Evolutionary conservation across 2,113 vertebrate genomes (phyloP).

Genomic region (Psephotus haematonotus): DNA sequence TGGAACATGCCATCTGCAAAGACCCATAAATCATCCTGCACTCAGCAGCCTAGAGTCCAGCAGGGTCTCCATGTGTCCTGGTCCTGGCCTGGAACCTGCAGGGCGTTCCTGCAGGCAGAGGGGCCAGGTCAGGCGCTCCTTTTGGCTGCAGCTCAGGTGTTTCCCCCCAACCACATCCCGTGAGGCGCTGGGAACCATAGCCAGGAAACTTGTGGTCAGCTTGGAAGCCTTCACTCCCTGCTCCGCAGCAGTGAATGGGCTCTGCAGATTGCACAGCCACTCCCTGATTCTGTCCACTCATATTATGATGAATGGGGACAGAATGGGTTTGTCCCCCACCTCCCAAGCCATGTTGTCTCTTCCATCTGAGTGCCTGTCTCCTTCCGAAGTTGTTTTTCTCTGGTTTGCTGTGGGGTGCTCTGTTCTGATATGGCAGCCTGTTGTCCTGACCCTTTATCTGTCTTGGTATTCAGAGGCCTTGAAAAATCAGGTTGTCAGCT

Average conservation of each 20-base stretch:
- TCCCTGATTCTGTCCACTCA: neutral
- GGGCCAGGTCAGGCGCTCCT: neutral
- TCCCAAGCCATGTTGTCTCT: neutral
- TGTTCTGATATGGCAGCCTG: neutral
- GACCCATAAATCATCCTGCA: neutral
- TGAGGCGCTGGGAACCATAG: neutral
- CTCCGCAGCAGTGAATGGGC: neutral
- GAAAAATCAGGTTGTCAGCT: neutral
- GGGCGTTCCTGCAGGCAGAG: neutral
- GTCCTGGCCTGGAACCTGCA: neutral
- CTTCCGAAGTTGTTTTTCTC: neutral
- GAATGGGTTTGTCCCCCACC: too few relatives aligned
- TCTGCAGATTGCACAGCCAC: neutral
- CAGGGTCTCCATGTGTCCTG: neutral
- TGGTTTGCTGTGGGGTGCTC: neutral
- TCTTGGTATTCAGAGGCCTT: neutral
- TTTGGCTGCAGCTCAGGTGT: neutral
- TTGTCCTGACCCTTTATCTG: neutral
- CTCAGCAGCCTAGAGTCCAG: conserved; percentile 12
- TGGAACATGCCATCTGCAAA: conserved; percentile 12
- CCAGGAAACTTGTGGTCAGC: conserved; percentile 7
- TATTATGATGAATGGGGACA: rapidly evolving
- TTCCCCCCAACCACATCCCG: neutral
- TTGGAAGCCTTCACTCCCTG: neutral
- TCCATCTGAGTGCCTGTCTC: neutral